Conservation (phyloP, 2,797 vertebrate species). For the Fundulus diaphanus region DNA sequence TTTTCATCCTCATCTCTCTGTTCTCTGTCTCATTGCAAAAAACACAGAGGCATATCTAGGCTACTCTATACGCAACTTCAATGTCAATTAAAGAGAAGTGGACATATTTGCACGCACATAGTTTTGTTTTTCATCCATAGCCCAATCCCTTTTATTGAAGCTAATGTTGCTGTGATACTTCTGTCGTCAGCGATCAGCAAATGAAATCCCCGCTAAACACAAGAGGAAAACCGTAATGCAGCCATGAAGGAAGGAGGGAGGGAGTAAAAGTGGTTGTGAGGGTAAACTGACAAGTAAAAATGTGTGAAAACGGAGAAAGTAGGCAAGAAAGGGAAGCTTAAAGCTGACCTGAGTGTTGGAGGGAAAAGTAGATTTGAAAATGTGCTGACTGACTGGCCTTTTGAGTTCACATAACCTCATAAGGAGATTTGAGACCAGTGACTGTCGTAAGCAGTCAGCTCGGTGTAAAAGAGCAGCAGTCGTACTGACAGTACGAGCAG, state of each 20-base stretch:
- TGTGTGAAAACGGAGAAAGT: background rate
- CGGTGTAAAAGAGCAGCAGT: constrained; percentile 39
- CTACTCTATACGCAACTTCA: background rate
- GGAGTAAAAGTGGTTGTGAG: background rate
- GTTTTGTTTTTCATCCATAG: background rate
- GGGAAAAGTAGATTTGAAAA: constrained; percentile 50
- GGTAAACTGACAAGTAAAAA: constrained; percentile 14
- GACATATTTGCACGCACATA: background rate
- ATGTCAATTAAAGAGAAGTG: background rate
- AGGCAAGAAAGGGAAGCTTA: constrained; percentile 18
- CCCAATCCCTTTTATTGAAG: constrained; percentile 12
- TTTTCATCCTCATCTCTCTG: constrained; percentile 18
- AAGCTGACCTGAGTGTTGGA: constrained; percentile 43
- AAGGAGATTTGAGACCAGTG: constrained; percentile 70
- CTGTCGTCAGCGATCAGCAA: background rate
- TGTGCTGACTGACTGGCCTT: constrained; percentile 64
- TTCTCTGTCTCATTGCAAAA: constrained; percentile 28
- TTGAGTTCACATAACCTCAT: constrained; percentile 73
- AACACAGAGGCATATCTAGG: constrained; percentile 21
- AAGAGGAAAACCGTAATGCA: background rate
- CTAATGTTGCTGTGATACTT: background rate
- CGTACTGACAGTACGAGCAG: constrained; percentile 23
- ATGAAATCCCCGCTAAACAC: background rate
- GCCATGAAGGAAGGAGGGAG: background rate
- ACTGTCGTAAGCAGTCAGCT: constrained; percentile 59